Evolutionary conservation across 2,888 invertebrate genomes (phyloP), one percentile per base, ranked within the genome.

Genomic region (Epistrophe eligans): DNA sequence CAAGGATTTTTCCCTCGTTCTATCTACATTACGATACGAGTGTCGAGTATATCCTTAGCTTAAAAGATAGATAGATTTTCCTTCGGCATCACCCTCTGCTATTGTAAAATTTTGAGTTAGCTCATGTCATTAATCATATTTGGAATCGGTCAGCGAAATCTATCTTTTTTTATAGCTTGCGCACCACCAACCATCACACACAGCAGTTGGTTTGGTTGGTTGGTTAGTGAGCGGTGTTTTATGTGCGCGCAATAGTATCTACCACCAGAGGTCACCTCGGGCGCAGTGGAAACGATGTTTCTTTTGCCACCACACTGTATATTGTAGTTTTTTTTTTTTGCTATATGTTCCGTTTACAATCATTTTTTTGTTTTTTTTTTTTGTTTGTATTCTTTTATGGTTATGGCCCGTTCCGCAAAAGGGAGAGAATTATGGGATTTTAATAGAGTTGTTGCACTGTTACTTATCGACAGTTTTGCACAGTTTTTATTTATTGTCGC

Each of bases 371-470:
- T 55, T 11, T 19, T 57, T 57, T 28, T 28, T 0, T 55, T 11
- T 19, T 5, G 8, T 28, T 45, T 11, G 19, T 50, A 5, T 67
- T n/a, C 11, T 67, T 67, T 67, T 67, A 67, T 64, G 55, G 66
- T 64, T 55, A 62, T 62, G 70, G 48, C 45, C 50, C 48, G 55
- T 79, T 87, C 87, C 83, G 87, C 82, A 72, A 83, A 83, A 87
- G 87, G 87, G 82, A 87, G 79, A 83, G 87, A 87, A 87, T 87
- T 87, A 87, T 87, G 82, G 79, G 87, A 79, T 87, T 87, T 87
- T 87, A 87, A 87, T 87, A 87, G 87, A 87, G 87, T 87, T 87
- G 87, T 87, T 87, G 87, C 48, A 66, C 77, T 85, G 85, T 85
- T 82, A 79, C 81, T 83, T 87, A 87, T 87, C 87, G 87, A 73